Percentiles rank a stretch among this genome's conserved stretches.
phyloP scores from a whole-genome alignment of 2,888 invertebrate species.

The Eupithecia inturbata region DNA sequence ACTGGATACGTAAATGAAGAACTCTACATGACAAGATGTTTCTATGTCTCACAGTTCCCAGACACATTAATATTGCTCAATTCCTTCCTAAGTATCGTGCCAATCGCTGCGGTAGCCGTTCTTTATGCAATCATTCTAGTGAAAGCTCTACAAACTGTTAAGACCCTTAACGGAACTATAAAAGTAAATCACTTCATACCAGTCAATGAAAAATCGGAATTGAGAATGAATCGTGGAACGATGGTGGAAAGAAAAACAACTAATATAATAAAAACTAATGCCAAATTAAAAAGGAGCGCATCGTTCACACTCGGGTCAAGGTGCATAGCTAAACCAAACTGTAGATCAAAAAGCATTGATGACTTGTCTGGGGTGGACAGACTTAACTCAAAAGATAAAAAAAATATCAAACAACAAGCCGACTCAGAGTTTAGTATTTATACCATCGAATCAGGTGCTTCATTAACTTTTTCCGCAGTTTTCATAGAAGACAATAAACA shows the following conservation, averaged over 20 bases:
- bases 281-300: constrained; percentile 62
- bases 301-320: constrained; percentile 56
- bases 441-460: constrained; percentile 58
- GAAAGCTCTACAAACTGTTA: constrained; percentile 80
- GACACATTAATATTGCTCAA: constrained; percentile 82
- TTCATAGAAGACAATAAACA: constrained; percentile 40
- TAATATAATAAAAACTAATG: constrained; percentile 33
- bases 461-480: constrained; percentile 34
- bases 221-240: constrained; percentile 68
- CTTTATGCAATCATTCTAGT: constrained; percentile 85
- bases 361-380: constrained; percentile 52
- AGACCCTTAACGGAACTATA: constrained; percentile 58
- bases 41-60: constrained; percentile 84
- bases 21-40: constrained; percentile 68
- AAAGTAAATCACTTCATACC: constrained; percentile 51
- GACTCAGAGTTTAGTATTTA: constrained; percentile 65
- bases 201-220: constrained; percentile 52
- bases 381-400: constrained; percentile 41
- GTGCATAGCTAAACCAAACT: constrained; percentile 43
- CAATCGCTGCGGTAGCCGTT: constrained; percentile 71
- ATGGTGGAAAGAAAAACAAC: constrained; percentile 46
- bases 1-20: constrained; percentile 82
- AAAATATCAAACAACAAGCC: constrained; percentile 44
- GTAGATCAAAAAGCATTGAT: constrained; percentile 61
- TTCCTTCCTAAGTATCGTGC: constrained; percentile 81